phyloP scores from a whole-genome alignment of 1,140 invertebrate genomes.

The Lordiphosa clarofinis region DNA sequence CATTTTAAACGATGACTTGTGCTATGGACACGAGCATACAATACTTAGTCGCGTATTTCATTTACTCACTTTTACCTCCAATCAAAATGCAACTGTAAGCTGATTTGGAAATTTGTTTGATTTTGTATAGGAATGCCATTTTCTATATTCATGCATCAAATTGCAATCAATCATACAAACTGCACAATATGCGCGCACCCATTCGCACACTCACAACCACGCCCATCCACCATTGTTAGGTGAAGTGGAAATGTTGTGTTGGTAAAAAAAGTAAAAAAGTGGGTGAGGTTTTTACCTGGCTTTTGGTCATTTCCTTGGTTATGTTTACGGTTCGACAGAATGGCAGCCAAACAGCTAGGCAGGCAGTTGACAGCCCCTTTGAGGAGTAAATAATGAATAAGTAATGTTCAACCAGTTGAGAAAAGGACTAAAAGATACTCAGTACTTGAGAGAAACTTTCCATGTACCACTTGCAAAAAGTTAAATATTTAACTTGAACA shows the following conservation, averaged over 20 bases:
- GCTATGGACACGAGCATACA: no score
- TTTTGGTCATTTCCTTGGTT: constrained; percentile 16
- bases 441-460: not conserved
- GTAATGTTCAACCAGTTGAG: not conserved
- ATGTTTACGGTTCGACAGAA: constrained; percentile 23
- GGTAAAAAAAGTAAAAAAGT: constrained; percentile 11
- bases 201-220: not conserved
- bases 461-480: no score
- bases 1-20: no score
- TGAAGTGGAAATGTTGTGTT: constrained; percentile 15
- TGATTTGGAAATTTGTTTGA: no score
- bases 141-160: constrained; percentile 50
- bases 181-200: constrained; percentile 36
- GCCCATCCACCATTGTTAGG: constrained; percentile 1
- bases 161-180: constrained; percentile 64
- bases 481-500: no score
- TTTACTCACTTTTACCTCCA: no score
- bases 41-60: no score
- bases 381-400: constrained; percentile 36
- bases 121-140: constrained; percentile 13
- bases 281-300: constrained; percentile 1
- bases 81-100: no score
- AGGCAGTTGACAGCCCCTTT: constrained; percentile 30
- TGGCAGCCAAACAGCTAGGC: constrained; percentile 7
- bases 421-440: not conserved